Conservation (phyloP, 1,140 invertebrate species). For the Sinella curviseta region DNA sequence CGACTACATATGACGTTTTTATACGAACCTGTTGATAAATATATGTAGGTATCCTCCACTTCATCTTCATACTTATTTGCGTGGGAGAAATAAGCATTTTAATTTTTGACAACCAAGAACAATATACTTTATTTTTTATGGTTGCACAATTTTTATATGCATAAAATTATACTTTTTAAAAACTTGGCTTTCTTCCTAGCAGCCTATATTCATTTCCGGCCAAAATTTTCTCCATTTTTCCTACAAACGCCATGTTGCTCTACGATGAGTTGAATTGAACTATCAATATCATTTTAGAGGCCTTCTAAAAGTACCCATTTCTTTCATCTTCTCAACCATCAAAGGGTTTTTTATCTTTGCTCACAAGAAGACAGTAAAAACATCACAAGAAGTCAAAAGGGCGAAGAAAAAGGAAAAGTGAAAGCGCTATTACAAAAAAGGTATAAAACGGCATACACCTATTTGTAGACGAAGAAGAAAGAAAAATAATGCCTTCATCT, state of each 20-base stretch:
- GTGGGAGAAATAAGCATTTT: no score
- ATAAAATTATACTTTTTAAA: no score
- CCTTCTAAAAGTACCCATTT: constrained; percentile 30
- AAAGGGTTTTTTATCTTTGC: constrained; percentile 35
- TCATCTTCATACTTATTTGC: no score
- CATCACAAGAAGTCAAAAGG: constrained; percentile 31
- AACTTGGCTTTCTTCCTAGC: no score
- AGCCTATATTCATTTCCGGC: no score
- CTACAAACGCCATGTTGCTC: neutral
- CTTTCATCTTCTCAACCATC: constrained; percentile 43
- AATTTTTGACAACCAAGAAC: no score
- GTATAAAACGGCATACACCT: neutral
- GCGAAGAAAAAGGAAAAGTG: constrained; percentile 38
- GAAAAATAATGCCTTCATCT: neutral
- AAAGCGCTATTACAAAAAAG: neutral
- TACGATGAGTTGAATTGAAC: neutral
- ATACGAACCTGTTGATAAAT: no score
- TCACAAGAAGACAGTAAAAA: constrained; percentile 21
- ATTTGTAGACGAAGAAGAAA: neutral
- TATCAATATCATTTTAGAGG: constrained; percentile 43
- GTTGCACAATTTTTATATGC: no score
- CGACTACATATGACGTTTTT: no score
- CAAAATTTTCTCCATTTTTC: no score
- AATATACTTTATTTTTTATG: no score
- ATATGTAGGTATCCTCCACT: no score